A percentile compares a stretch with the other conserved stretches of the same genome.
phyloP scores from a whole-genome alignment of 2,113 vertebrate species.

The Urocolius indicus region DNA sequence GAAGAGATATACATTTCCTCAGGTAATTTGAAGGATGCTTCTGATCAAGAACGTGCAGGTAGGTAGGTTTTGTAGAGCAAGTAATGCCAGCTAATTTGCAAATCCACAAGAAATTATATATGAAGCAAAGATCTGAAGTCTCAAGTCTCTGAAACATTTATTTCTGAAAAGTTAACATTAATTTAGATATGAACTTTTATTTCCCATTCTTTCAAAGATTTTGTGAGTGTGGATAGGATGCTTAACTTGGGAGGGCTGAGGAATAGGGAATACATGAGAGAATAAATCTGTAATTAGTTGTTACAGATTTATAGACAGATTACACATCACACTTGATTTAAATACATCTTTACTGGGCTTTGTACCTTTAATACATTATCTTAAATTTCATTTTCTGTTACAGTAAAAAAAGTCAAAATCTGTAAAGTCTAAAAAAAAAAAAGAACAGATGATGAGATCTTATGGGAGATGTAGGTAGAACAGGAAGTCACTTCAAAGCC shows the following conservation, averaged over 20 bases:
- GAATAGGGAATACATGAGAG: not conserved
- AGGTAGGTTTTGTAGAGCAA: not conserved
- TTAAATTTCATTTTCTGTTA: not conserved
- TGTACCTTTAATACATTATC: not conserved
- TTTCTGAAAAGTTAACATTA: not conserved
- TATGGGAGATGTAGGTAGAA: not conserved
- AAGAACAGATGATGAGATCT: not conserved
- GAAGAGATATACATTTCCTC: not conserved
- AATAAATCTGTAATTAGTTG: not conserved
- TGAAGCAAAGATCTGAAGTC: not conserved
- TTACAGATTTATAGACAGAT: not conserved
- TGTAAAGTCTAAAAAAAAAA: not conserved
- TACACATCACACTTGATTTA: not conserved
- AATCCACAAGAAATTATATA: not conserved
- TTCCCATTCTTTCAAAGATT: not conserved
- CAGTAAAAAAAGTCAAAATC: not conserved
- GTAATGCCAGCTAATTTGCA: not conserved
- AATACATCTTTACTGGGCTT: not conserved
- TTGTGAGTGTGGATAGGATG: not conserved
- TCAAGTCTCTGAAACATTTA: not conserved
- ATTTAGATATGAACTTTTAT: not conserved
- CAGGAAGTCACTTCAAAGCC: not conserved
- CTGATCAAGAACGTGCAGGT: not conserved
- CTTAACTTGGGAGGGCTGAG: not conserved
- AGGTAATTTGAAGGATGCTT: not conserved